These are phyloP conservation scores for Drosophila diplacantha DNA, from an alignment of 2,888 invertebrate genomes.

Conservation along the genomic window DNA sequence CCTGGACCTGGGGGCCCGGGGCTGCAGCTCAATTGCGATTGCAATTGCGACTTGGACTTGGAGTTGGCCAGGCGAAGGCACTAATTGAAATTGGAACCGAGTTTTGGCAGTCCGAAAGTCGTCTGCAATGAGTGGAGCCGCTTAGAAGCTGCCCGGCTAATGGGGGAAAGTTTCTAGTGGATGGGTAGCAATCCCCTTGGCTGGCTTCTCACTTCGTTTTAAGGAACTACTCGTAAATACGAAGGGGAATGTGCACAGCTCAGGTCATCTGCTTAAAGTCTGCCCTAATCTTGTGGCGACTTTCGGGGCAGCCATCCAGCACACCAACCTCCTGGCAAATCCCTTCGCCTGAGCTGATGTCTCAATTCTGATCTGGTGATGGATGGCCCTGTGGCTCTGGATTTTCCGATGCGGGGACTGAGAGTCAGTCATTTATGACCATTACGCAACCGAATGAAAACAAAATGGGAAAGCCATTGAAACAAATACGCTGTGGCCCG, in stretches of 20 bases:
- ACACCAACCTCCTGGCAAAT: slow-evolving; percentile 3
- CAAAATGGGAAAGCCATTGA: slow-evolving; percentile 21
- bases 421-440: slow-evolving; percentile 38
- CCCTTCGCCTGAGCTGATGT: slow-evolving; percentile 27
- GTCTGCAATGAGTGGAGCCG: slow-evolving; percentile 9
- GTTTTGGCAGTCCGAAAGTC: slow-evolving; percentile 3
- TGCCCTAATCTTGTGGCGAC: not conserved
- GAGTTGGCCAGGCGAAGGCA: slow-evolving; percentile 16
- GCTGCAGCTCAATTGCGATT: not conserved
- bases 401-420: slow-evolving; percentile 3
- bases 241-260: not conserved
- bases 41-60: slow-evolving; percentile 2
- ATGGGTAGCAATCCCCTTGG: not conserved
- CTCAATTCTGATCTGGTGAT: slow-evolving; percentile 36
- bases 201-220: not conserved
- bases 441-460: slow-evolving; percentile 36
- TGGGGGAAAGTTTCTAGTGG: slow-evolving; percentile 1
- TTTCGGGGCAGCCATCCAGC: slow-evolving; percentile 4
- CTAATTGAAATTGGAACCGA: slow-evolving; percentile 42
- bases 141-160: not conserved
- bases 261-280: slow-evolving; percentile 1
- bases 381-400: slow-evolving; percentile 31
- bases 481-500: slow-evolving; percentile 13
- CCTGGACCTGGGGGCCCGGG: slow-evolving; percentile 8
- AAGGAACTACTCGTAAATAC: not conserved